Conservation (phyloP, 2,888 invertebrate genomes). For the Piscicola geometra region DNA sequence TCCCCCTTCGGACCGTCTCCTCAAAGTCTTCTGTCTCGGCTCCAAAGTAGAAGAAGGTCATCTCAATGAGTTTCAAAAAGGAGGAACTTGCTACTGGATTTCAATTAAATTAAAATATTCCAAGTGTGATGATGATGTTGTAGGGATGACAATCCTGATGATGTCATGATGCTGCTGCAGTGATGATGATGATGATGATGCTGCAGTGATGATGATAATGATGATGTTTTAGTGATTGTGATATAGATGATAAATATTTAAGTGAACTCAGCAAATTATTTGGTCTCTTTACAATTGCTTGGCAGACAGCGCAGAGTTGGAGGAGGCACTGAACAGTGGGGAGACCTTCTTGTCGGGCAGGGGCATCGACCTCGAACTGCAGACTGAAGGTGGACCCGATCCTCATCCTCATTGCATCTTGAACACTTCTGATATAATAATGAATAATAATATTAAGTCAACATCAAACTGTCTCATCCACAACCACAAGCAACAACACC, state of each 20-base stretch:
- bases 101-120: too few relatives aligned
- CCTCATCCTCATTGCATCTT: too few relatives aligned
- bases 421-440: neutral
- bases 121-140: too few relatives aligned
- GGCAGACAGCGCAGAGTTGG: neutral
- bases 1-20: constrained; percentile 86
- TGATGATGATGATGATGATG: too few relatives aligned
- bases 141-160: too few relatives aligned
- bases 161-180: too few relatives aligned
- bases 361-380: constrained; percentile 86
- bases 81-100: neutral
- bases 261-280: neutral
- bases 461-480: too few relatives aligned
- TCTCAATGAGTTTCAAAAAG: neutral
- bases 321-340: constrained; percentile 8
- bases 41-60: constrained; percentile 70
- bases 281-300: too few relatives aligned
- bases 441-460: too few relatives aligned
- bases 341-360: neutral
- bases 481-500: too few relatives aligned
- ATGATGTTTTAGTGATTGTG: too few relatives aligned
- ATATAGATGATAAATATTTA: neutral
- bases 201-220: too few relatives aligned
- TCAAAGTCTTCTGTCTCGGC: constrained; percentile 79
- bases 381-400: constrained; percentile 68